Evolutionary conservation across 2,888 invertebrate genomes (phyloP).

Genomic region (Aleiodes leptofemur): DNA sequence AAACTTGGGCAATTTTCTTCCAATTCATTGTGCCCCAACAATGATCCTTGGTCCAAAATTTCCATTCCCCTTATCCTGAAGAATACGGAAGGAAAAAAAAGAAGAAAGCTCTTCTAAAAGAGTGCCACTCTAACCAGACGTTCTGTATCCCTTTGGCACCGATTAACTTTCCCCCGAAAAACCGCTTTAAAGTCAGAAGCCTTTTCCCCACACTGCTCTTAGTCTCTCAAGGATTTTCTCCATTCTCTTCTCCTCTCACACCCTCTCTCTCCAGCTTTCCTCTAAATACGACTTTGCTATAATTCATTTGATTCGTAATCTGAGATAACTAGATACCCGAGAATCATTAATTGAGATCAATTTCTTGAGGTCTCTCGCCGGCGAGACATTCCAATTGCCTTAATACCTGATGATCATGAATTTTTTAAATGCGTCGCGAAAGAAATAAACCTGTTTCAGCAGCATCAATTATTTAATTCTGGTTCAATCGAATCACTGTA

Average conservation of each 20-base stretch:
- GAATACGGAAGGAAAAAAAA: not conserved
- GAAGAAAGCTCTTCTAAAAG: not conserved
- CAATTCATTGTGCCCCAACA: constrained; percentile 26
- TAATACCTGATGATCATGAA: constrained; percentile 8
- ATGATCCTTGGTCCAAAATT: constrained; percentile 2
- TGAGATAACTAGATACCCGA: constrained; percentile 17
- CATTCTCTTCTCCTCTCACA: too few species aligned
- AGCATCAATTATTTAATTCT: too few species aligned
- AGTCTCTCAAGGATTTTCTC: not conserved
- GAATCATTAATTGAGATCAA: constrained; percentile 27
- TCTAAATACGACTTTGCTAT: not conserved
- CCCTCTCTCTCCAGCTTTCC: not conserved
- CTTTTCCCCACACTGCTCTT: not conserved
- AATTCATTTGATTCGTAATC: constrained; percentile 20
- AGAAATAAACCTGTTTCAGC: not conserved
- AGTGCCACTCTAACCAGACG: constrained; percentile 27
- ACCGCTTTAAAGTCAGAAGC: constrained; percentile 15
- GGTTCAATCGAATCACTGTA: too few species aligned
- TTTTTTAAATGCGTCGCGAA: not conserved
- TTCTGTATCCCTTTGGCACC: constrained; percentile 26
- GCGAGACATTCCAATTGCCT: constrained; percentile 11
- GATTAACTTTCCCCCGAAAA: constrained; percentile 29
- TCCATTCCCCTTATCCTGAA: constrained; percentile 7
- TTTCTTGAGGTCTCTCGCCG: constrained; percentile 8
- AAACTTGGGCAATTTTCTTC: constrained; percentile 29